phyloP scores from a whole-genome alignment of 2,797 vertebrate genomes.

The Manis javanica region DNA sequence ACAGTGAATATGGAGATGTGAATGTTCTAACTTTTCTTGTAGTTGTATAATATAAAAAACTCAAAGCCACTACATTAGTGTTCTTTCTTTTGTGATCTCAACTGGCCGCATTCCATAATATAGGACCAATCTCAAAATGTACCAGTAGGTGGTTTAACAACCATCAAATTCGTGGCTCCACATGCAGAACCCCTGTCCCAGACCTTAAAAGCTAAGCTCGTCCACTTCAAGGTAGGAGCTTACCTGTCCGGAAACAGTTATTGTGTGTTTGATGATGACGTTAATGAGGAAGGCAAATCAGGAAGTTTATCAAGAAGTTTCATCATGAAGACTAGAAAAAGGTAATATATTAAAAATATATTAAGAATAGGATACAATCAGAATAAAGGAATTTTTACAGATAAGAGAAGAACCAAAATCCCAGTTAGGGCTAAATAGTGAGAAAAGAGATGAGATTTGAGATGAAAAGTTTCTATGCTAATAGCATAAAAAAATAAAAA shows the following conservation, averaged over 20 bases:
- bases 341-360: neutral
- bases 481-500: neutral
- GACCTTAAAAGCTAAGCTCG: neutral
- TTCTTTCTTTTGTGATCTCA: neutral
- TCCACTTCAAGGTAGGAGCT: neutral
- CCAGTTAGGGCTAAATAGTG: neutral
- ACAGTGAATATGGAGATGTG: neutral
- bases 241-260: neutral
- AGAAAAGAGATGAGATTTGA: neutral
- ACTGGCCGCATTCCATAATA: neutral
- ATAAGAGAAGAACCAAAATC: neutral
- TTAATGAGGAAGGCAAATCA: neutral
- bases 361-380: neutral
- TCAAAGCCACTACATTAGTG: neutral
- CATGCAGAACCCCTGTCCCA: neutral
- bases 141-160: neutral
- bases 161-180: neutral
- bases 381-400: neutral
- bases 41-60: neutral
- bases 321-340: neutral
- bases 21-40: neutral
- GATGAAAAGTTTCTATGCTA: neutral
- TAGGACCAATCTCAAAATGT: neutral
- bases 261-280: neutral
- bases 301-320: neutral